Conservation (phyloP, 2,797 vertebrate genomes). For the Helicolenus hilgendorfi region DNA sequence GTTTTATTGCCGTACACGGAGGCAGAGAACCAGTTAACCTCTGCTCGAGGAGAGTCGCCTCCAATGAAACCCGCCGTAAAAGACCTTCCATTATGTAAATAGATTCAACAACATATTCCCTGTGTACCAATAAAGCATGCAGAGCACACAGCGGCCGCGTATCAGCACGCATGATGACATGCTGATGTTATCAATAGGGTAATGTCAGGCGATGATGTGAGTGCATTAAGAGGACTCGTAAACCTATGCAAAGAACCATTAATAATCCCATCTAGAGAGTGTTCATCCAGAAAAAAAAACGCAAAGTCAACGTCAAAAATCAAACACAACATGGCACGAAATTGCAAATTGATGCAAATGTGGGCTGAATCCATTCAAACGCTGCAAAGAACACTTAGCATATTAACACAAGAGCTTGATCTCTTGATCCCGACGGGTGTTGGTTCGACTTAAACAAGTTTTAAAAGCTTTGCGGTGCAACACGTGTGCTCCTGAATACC, state of each 20-base stretch:
- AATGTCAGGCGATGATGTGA: constrained; percentile 51
- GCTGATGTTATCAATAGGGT: constrained; percentile 38
- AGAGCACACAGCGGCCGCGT: not conserved
- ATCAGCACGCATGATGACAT: constrained; percentile 40
- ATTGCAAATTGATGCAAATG: constrained; percentile 54
- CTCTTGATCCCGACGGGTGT: constrained; percentile 50
- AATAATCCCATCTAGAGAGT: constrained; percentile 36
- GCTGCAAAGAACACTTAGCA: constrained; percentile 36
- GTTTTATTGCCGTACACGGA: constrained; percentile 22
- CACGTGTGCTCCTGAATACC: constrained; percentile 16
- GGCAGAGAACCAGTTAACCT: constrained; percentile 15
- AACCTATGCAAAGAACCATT: constrained; percentile 42
- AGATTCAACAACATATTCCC: constrained; percentile 31
- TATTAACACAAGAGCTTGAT: constrained; percentile 44
- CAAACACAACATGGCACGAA: constrained; percentile 3
- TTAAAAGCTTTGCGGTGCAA: constrained; percentile 41
- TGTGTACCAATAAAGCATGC: constrained; percentile 38
- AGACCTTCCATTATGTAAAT: constrained; percentile 62
- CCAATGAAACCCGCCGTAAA: constrained; percentile 21
- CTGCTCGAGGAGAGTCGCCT: not conserved
- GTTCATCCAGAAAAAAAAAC: constrained; percentile 31
- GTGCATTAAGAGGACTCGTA: constrained; percentile 47
- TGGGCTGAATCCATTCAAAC: constrained; percentile 28
- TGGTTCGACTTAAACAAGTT: constrained; percentile 47
- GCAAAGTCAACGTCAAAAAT: constrained; percentile 44